Evolutionary conservation across 2,113 vertebrate species (phyloP).

Genomic region (Epinephelus cyanopodus): DNA sequence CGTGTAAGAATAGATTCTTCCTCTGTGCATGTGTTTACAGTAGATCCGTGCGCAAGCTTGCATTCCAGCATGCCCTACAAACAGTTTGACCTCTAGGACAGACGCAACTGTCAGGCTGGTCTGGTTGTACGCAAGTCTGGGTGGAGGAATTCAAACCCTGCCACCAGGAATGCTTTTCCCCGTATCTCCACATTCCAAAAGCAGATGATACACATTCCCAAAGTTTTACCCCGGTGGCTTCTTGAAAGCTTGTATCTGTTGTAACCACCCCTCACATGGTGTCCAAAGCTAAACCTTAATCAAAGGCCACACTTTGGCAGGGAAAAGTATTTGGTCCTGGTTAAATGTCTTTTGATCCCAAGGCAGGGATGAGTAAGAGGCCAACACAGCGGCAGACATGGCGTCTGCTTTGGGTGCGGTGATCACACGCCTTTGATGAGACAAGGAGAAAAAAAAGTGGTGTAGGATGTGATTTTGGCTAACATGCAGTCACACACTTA

Average conservation of each 20-base stretch:
- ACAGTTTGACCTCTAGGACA: constrained; percentile 63
- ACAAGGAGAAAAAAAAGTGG: constrained; percentile 22
- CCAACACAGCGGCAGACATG: constrained; percentile 36
- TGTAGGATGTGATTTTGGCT: constrained; percentile 40
- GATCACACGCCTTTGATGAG: constrained; percentile 48
- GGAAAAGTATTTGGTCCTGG: constrained; percentile 25
- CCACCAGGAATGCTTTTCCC: constrained; percentile 61
- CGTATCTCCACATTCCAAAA: constrained; percentile 59
- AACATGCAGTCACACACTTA: constrained; percentile 15
- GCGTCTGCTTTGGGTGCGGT: constrained; percentile 18
- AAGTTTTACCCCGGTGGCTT: constrained; percentile 34
- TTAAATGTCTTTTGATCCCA: constrained; percentile 53
- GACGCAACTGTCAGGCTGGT: constrained; percentile 46
- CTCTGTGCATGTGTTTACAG: constrained; percentile 8
- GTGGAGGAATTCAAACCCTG: constrained; percentile 62
- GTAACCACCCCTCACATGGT: constrained; percentile 33
- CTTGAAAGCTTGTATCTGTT: constrained; percentile 50
- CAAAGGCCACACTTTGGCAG: constrained; percentile 34
- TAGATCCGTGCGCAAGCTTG: constrained; percentile 6
- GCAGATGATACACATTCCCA: constrained; percentile 62
- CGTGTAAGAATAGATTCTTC: neutral
- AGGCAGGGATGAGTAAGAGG: constrained; percentile 49
- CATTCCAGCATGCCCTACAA: constrained; percentile 48
- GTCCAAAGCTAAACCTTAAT: constrained; percentile 52
- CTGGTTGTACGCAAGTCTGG: constrained; percentile 41